phyloP scores from a whole-genome alignment of 2,797 vertebrate genomes.

The Falco rusticolus region DNA sequence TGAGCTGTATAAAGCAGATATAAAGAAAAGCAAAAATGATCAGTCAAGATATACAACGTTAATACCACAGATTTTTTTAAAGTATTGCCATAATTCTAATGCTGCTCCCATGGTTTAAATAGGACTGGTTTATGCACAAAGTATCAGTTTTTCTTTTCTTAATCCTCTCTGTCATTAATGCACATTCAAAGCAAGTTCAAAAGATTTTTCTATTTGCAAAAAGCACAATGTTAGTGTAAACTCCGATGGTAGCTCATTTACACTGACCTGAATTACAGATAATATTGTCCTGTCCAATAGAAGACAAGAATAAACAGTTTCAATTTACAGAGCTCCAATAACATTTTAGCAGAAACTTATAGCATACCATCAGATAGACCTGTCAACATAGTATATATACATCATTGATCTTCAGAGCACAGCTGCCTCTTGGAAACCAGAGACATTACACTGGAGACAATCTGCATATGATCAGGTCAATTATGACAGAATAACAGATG shows the following conservation, averaged over 20 bases:
- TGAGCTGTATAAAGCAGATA: neutral
- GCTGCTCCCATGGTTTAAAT: neutral
- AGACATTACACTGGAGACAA: neutral
- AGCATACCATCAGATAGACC: neutral
- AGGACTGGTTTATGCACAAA: neutral
- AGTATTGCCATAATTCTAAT: neutral
- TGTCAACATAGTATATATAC: neutral
- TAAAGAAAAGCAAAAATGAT: neutral
- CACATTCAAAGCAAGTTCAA: neutral
- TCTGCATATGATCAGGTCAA: neutral
- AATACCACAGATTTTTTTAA: neutral
- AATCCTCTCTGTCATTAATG: neutral
- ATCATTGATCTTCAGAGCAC: neutral
- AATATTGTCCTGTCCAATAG: neutral
- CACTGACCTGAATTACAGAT: neutral
- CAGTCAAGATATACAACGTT: neutral
- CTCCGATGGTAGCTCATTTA: neutral
- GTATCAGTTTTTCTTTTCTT: neutral
- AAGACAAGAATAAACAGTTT: neutral
- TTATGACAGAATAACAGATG: neutral
- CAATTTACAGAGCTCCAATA: neutral
- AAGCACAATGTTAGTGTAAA: neutral
- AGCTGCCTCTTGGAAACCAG: neutral
- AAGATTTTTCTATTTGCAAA: neutral
- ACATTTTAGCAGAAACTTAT: neutral